These are phyloP conservation scores for Brevimyrus niger DNA, from an alignment of 2,113 vertebrate species.

Conservation along the genomic window DNA sequence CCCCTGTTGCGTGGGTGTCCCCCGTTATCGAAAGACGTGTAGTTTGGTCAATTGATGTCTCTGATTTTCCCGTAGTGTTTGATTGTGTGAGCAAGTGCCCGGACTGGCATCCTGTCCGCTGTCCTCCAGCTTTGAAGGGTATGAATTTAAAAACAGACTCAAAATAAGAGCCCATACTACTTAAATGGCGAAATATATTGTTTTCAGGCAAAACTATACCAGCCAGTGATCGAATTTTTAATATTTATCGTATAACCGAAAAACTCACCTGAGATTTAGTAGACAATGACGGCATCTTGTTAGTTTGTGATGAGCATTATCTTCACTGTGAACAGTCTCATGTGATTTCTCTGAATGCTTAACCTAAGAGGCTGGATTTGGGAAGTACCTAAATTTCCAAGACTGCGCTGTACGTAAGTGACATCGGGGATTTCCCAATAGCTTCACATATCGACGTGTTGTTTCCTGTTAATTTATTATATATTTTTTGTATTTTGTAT, in stretches of 20 bases:
- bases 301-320: not conserved
- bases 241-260: not conserved
- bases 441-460: not conserved
- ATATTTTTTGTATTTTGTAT: not conserved
- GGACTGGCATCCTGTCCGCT: not conserved
- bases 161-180: not conserved
- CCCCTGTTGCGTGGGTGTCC: not conserved
- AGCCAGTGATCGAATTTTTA: not conserved
- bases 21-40: not conserved
- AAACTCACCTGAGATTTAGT: slow-evolving; percentile 1
- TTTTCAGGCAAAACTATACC: not conserved
- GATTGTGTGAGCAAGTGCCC: not conserved
- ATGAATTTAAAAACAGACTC: not conserved
- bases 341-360: not conserved
- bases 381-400: not conserved
- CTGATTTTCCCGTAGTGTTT: not conserved
- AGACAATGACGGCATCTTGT: not conserved
- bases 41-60: not conserved
- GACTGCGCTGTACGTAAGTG: not conserved
- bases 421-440: not conserved
- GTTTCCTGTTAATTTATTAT: not conserved
- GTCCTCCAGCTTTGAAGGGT: not conserved
- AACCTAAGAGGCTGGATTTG: not conserved
- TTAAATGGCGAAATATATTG: not conserved
- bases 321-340: not conserved